Evolutionary conservation across 2,113 vertebrate species (phyloP).

Genomic region (Eidolon helvum): DNA sequence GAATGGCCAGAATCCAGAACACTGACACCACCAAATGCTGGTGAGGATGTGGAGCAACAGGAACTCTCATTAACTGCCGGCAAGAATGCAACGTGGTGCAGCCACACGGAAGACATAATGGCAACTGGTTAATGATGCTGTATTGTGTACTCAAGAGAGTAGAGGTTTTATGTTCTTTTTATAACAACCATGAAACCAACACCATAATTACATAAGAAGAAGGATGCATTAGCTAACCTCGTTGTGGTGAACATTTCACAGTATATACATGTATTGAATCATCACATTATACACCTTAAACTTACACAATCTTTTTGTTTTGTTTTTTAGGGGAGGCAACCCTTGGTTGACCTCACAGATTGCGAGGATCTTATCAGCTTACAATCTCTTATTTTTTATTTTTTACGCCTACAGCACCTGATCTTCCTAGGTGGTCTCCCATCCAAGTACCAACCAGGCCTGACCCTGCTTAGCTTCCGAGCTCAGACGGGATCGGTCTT

Average conservation of each 20-base stretch:
- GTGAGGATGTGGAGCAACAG: neutral
- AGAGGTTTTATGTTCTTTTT: neutral
- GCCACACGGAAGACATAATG: neutral
- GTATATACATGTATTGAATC: neutral
- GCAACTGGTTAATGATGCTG: rapidly evolving
- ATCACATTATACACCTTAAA: neutral
- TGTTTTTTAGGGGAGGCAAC: too few species aligned
- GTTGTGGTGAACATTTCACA: neutral
- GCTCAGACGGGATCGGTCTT: too few species aligned
- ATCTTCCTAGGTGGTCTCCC: too few species aligned
- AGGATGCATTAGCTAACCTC: neutral
- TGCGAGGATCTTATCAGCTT: too few species aligned
- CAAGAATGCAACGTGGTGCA: neutral
- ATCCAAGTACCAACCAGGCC: too few species aligned
- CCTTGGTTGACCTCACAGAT: too few species aligned
- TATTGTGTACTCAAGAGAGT: neutral
- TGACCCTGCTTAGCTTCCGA: too few species aligned
- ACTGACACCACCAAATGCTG: neutral
- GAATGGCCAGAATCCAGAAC: neutral
- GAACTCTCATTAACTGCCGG: neutral
- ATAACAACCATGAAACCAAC: neutral
- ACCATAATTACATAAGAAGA: too few species aligned
- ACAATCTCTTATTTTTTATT: too few species aligned
- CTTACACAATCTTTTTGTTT: too few species aligned
- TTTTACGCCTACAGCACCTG: too few species aligned